Conservation (phyloP, 2,797 vertebrate species). For the Sebastes trivittatus region DNA sequence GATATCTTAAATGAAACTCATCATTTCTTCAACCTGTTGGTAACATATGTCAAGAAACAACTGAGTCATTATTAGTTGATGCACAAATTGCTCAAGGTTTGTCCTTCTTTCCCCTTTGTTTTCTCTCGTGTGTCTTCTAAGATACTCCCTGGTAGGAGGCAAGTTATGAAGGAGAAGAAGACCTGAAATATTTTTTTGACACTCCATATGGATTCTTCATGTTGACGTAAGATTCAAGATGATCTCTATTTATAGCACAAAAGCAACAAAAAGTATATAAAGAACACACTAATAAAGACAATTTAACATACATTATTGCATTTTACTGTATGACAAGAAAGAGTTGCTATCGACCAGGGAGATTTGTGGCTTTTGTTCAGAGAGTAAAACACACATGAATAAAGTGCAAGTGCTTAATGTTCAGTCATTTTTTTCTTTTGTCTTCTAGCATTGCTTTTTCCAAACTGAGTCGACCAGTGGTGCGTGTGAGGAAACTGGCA, state of each 20-base stretch:
- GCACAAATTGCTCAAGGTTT: background rate
- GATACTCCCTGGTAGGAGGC: conserved; percentile 8
- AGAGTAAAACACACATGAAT: background rate
- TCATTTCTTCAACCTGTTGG: background rate
- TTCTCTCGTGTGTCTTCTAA: background rate
- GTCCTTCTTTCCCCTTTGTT: background rate
- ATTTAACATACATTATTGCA: background rate
- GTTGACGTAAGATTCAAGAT: conserved; percentile 64
- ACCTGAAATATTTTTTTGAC: conserved; percentile 21
- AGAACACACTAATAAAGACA: background rate
- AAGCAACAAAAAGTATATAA: background rate
- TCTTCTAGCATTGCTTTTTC: conserved; percentile 57
- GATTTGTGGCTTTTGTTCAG: background rate
- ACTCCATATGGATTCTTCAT: conserved; percentile 54
- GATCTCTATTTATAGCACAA: background rate
- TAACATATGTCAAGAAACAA: background rate
- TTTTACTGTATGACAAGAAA: background rate
- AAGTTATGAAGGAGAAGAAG: conserved; percentile 30
- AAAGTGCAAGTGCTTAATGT: background rate
- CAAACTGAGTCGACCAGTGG: conserved; percentile 72
- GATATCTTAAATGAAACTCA: background rate
- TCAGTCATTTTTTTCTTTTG: background rate
- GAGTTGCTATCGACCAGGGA: background rate
- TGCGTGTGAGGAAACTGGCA: conserved; percentile 74
- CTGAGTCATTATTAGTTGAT: background rate